These are phyloP conservation scores for Scaptomyza flava DNA, from an alignment of 2,888 invertebrate genomes.

Conservation along the genomic window DNA sequence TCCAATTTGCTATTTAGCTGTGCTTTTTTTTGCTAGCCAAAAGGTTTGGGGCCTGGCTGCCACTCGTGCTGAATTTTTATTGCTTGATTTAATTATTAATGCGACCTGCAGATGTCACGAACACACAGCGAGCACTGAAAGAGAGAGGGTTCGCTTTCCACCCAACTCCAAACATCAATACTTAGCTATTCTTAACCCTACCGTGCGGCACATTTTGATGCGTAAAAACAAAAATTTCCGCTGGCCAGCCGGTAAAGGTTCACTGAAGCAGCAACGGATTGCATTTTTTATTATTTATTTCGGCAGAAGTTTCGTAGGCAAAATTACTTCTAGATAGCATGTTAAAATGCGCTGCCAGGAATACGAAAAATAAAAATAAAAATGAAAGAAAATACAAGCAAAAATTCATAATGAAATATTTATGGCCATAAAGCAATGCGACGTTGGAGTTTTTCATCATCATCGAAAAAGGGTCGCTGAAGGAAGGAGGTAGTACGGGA, in stretches of 20 bases:
- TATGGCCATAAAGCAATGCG: constrained; percentile 79
- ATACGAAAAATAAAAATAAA: constrained; percentile 6
- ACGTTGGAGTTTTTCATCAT: constrained; percentile 59
- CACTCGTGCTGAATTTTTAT: constrained; percentile 80
- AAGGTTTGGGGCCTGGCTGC: constrained; percentile 32
- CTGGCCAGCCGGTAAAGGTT: constrained; percentile 46
- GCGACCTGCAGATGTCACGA: constrained; percentile 81
- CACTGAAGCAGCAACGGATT: constrained; percentile 74
- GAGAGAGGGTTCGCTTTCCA: too few species aligned
- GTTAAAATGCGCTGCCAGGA: constrained; percentile 59
- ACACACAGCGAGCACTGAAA: constrained; percentile 34
- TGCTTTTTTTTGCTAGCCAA: constrained; percentile 26
- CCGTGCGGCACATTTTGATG: constrained; percentile 71
- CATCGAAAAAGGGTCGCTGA: constrained; percentile 61
- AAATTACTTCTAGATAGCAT: constrained; percentile 67
- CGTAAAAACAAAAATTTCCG: constrained; percentile 68
- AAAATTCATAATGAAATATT: constrained; percentile 80
- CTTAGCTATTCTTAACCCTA: constrained; percentile 67
- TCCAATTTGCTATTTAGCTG: constrained; percentile 46
- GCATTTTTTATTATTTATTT: constrained; percentile 81
- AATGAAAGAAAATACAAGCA: constrained; percentile 2
- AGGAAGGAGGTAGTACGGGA: constrained; percentile 14
- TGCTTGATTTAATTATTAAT: constrained; percentile 81
- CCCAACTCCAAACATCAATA: constrained; percentile 32
- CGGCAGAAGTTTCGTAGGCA: constrained; percentile 45